Percentiles rank a stretch among this genome's conserved stretches.
Conservation (phyloP, 2,113 vertebrate genomes). For the Perccottus glenii region DNA sequence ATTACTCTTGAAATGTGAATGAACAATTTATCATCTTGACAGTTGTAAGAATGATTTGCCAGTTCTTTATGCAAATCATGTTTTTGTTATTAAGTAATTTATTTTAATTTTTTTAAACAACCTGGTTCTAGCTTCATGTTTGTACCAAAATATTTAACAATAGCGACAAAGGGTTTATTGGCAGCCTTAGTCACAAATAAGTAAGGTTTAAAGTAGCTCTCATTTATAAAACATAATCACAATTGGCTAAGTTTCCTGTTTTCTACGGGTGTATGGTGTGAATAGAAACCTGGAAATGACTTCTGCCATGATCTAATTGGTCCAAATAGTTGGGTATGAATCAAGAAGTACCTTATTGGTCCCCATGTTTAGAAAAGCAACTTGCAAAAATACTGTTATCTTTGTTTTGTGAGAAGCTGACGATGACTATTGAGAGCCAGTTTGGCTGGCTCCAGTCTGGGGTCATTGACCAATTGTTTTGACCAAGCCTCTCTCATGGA, state of each 20-base stretch:
- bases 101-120: neutral
- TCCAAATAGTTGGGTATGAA: constrained; percentile 29
- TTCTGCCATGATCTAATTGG: constrained; percentile 18
- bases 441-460: neutral
- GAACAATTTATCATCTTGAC: neutral
- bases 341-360: constrained; percentile 9
- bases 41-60: neutral
- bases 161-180: neutral
- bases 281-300: constrained; percentile 2
- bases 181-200: neutral
- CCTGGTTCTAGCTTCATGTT: too few species aligned
- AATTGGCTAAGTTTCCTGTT: constrained; percentile 4
- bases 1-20: neutral
- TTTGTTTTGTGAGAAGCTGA: constrained; percentile 32
- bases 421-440: constrained; percentile 2
- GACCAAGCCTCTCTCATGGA: too few species aligned
- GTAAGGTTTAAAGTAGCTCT: neutral
- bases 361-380: constrained; percentile 9
- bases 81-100: too few species aligned
- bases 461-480: constrained; percentile 6
- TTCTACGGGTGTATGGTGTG: neutral
- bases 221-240: neutral
- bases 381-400: constrained; percentile 31
- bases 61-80: neutral
- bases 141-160: neutral